phyloP scores from a whole-genome alignment of 2,888 invertebrate genomes.

The Drosophila ochracea region DNA sequence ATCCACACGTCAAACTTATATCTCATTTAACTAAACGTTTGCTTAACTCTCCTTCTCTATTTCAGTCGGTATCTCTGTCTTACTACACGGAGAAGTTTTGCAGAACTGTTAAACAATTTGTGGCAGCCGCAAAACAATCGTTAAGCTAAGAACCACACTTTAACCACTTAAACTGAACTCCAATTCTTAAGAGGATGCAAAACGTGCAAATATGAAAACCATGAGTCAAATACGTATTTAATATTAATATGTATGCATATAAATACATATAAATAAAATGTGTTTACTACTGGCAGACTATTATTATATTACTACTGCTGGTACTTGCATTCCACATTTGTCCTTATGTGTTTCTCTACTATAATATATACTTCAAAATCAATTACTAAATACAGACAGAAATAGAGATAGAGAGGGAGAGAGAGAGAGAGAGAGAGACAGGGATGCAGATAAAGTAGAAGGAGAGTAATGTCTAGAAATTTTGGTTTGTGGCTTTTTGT shows the following conservation, averaged over 20 bases:
- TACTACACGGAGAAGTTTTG: not conserved
- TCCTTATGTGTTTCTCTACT: conserved; percentile 39
- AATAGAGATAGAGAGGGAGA: conserved; percentile 9
- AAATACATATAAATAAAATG: not conserved
- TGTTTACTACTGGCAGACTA: not conserved
- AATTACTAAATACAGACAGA: conserved; percentile 51
- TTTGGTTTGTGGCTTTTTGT: conserved; percentile 57
- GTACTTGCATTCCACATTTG: conserved; percentile 26
- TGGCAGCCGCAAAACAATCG: conserved; percentile 52
- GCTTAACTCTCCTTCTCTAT: conserved; percentile 3
- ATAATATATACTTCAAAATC: conserved; percentile 58
- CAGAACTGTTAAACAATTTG: conserved; percentile 12
- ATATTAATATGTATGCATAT: not conserved
- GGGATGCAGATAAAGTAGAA: conserved; percentile 1
- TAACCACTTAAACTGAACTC: conserved; percentile 54
- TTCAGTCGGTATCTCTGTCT: not conserved
- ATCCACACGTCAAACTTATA: conserved; percentile 35
- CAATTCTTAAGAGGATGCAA: conserved; percentile 63
- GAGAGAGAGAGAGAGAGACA: not conserved
- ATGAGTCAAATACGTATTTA: conserved; percentile 48
- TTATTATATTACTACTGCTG: conserved; percentile 1
- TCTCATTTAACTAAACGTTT: conserved; percentile 17
- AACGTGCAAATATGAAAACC: conserved; percentile 71
- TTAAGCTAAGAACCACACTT: conserved; percentile 43
- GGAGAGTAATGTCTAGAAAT: conserved; percentile 42